These are phyloP conservation scores for Lamellibrachia luymesi DNA, from an alignment of 1,140 invertebrate genomes.

Conservation along the genomic window DNA sequence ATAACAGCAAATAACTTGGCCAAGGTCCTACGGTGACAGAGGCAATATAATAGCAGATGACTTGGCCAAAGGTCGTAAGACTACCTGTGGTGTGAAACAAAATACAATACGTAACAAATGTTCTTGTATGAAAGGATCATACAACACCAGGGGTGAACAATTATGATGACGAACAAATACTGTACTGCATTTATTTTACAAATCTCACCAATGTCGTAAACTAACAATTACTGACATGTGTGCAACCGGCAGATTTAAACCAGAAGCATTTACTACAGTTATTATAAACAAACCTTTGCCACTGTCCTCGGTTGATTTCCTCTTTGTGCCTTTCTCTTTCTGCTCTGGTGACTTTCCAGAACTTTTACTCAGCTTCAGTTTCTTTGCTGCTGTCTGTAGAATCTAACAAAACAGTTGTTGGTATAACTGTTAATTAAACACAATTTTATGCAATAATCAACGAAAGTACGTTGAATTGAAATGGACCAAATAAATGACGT, in stretches of 20 bases:
- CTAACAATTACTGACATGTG: too few relatives aligned
- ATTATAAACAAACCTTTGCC: background rate
- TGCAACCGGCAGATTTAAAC: slow-evolving; percentile 7
- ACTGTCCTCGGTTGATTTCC: slow-evolving; percentile 39
- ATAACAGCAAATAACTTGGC: too few relatives aligned
- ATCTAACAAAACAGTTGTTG: slow-evolving; percentile 28
- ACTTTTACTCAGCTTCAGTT: slow-evolving; percentile 30
- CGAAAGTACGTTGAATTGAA: background rate
- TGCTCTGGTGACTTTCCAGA: slow-evolving; percentile 32
- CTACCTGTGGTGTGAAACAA: background rate
- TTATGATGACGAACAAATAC: too few relatives aligned
- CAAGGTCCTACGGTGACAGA: background rate
- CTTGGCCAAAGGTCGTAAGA: background rate
- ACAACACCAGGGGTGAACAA: too few relatives aligned
- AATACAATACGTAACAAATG: background rate
- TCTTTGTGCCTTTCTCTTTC: slow-evolving; percentile 34
- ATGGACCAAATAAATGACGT: too few relatives aligned
- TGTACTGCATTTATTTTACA: too few relatives aligned
- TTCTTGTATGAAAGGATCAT: background rate
- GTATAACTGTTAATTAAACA: background rate
- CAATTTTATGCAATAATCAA: slow-evolving; percentile 16
- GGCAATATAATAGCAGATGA: slow-evolving; percentile 23
- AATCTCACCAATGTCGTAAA: too few relatives aligned
- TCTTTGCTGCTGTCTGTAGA: slow-evolving; percentile 36
- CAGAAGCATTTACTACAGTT: too few relatives aligned